Evolutionary conservation across 2,797 vertebrate genomes (phyloP).

Genomic region (Enteromius afrohamiltoni): DNA sequence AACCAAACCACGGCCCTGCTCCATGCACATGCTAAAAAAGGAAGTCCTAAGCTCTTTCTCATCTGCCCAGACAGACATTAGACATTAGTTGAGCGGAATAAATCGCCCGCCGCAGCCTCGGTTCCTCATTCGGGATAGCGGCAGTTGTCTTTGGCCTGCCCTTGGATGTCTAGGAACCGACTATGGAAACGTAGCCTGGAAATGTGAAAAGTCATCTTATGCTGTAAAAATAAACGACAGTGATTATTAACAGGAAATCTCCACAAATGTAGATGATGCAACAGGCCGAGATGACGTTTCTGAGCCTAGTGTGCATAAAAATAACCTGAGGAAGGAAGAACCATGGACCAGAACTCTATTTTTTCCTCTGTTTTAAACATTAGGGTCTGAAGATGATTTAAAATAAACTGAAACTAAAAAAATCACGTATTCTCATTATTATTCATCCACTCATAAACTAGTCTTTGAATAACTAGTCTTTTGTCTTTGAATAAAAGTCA

Average conservation of each 20-base stretch:
- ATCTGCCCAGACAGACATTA: constrained; percentile 76
- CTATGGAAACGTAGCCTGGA: constrained; percentile 28
- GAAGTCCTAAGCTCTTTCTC: constrained; percentile 72
- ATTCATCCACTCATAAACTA: background rate
- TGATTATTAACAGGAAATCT: constrained; percentile 18
- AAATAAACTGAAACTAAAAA: background rate
- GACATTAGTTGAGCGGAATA: constrained; percentile 74
- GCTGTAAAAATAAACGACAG: constrained; percentile 22
- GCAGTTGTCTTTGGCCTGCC: constrained; percentile 49
- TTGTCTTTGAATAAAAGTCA: background rate
- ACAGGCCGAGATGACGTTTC: background rate
- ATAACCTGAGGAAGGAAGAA: background rate
- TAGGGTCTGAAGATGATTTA: background rate
- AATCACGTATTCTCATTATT: background rate
- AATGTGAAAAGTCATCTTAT: constrained; percentile 31
- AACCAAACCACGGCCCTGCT: constrained; percentile 50
- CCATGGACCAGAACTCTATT: background rate
- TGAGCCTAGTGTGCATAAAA: background rate
- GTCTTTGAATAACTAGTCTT: too few relatives aligned
- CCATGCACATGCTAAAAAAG: constrained; percentile 54
- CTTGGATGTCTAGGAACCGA: constrained; percentile 30
- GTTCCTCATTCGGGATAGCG: constrained; percentile 31
- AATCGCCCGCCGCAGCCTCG: constrained; percentile 52
- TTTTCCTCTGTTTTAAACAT: background rate
- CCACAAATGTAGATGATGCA: constrained; percentile 20